Base-by-base conservation (phyloP, 2,797 vertebrate genomes). In the Vultur gryphus region DNA sequence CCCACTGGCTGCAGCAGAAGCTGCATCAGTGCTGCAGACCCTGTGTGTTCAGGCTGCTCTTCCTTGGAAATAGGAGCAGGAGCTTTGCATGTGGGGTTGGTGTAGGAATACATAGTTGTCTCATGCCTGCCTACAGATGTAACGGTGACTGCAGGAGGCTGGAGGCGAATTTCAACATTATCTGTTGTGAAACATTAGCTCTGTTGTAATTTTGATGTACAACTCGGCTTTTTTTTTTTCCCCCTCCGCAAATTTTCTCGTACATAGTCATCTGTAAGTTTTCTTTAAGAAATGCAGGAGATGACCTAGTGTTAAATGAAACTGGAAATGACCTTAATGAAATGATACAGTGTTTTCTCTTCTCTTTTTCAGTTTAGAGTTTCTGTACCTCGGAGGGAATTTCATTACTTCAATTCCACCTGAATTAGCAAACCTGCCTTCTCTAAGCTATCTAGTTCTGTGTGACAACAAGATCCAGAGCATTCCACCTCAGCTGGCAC, bases 401-500 rank as follows among this genome's bases (percentile, higher is more conserved):
- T 98, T 99, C 97, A 99, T 99, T 98, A 98, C 98, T 44, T 98
- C 98, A 85, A 99, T 99, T 96, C 99, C 99, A 91, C 98, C 99
- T 59, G 99, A 99, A 97, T 97, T 99, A 97, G 99, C 99, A 69
- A 99, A 99, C 97, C 98, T 99, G 91, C 98, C 99, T 69, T 98
- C 98, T 96, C 98, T 99, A 91, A 99, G 98, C 98, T 99, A 99
- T 93, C 98, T 99, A 97, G 99, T 99, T 26, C 98, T 99, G 59
- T 99, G 99, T 98, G 99, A 99, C 97, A 99, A 99, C 98, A 99
- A 99, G 96, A 99, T 99, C 96, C 99, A 99, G 97, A 99, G 99
- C 92, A 98, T 99, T 83, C 99, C 99, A 48, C 99, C 99, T 35
- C 99, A 99, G 95, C 98, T 99, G 94, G 99, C 99, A 97, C 99